Evolutionary conservation across 2,113 vertebrate genomes (phyloP).

Genomic region (Beaufortia kweichowensis): DNA sequence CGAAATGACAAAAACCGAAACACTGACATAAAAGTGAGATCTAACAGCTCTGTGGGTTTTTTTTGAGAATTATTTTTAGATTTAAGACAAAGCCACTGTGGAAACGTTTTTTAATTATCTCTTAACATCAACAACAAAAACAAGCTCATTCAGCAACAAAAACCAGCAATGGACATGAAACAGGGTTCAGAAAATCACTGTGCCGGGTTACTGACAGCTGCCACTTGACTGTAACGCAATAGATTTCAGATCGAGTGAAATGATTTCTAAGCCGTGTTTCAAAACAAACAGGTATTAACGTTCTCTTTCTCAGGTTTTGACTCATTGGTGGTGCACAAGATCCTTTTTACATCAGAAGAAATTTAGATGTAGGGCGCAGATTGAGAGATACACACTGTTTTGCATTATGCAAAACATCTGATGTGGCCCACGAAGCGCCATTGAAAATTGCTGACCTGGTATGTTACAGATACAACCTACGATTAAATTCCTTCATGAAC

Average conservation of each 20-base stretch:
- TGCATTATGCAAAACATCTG: conserved; percentile 41
- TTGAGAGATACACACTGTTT: conserved; percentile 43
- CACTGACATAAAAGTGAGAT: neutral
- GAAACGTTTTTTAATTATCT: conserved; percentile 4
- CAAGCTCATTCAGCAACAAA: neutral
- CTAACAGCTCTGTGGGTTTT: neutral
- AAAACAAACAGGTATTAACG: conserved; percentile 36
- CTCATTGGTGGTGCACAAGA: conserved; percentile 61
- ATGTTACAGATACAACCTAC: neutral
- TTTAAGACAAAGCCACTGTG: neutral
- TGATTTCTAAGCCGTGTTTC: conserved; percentile 26
- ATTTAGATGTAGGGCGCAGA: conserved; percentile 64
- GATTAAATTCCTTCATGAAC: neutral
- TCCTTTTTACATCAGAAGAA: conserved; percentile 59
- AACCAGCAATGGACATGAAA: neutral
- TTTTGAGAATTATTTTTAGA: conserved; percentile 19
- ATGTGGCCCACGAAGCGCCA: conserved; percentile 14
- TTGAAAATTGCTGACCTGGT: neutral
- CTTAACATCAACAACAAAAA: neutral
- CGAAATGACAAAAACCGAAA: conserved; percentile 6
- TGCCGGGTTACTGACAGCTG: neutral
- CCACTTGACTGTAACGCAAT: neutral
- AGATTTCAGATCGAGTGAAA: neutral
- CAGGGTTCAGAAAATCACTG: neutral
- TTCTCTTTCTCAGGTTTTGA: conserved; percentile 55